Base-by-base conservation (phyloP, 2,888 invertebrate species). In the Pachycephus smyrnensis region DNA sequence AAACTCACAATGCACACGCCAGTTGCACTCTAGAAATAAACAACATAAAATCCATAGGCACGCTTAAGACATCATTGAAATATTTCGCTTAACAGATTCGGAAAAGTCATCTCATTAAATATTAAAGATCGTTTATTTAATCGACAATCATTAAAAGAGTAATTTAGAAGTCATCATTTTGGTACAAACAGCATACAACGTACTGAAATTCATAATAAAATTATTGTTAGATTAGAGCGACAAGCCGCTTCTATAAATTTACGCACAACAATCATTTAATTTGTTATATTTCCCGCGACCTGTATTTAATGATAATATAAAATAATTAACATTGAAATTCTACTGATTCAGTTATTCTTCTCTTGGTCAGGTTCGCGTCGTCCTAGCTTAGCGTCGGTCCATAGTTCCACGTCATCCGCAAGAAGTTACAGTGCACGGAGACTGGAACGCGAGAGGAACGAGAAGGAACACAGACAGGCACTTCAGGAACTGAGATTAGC, bases 381-480 rank as follows among this genome's bases (percentile, higher is more conserved):
- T 93, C 96, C 97, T 93, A 96, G 97, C 94, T 93, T 97, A 93
- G 96, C 95, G 85, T 97, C 97, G 83, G 94, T 97, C 87, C 97
- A 97, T 91, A 97, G 97, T 93, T 95, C 95, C 90, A 95, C 95
- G 86, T 96, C 96, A 81, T 97, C 97, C 76, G 94, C 96, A 82
- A 94, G 96, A 89, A 97, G 96, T 92, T 97, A 96, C 92, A 96
- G 96, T 89, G 94, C 96, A 85, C 94, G 95, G 90, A 93, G 96
- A 82, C 96, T 96, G 92, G 97, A 97, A 90, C 94, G 95, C 85
- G 97, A 97, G 89, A 92, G 96, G 79, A 96, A 96, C 89, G 96
- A 96, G 90, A 96, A 96, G 90, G 96, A 96, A 89, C 94, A 96
- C 88, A 92, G 96, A 76, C 93, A 93, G 82, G 96, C 96, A 92